Percentiles rank a stretch among this genome's conserved stretches.
These are phyloP conservation scores for Cavia aperea DNA, from an alignment of 2,113 vertebrate species.

Conservation along the genomic window DNA sequence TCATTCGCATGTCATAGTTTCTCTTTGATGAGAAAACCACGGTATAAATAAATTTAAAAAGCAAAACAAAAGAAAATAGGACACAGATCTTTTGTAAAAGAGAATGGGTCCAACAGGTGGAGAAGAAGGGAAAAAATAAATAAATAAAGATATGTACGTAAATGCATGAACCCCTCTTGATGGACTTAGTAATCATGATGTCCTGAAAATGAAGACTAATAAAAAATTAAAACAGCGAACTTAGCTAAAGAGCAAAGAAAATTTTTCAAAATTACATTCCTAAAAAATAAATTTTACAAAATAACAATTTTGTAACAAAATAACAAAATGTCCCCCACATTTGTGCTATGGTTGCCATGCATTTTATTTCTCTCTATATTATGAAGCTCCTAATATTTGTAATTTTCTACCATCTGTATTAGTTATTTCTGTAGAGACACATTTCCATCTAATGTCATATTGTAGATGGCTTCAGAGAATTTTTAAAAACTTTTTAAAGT, in stretches of 20 bases:
- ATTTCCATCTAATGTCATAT: neutral
- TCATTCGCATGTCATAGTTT: neutral
- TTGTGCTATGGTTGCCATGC: too few species aligned
- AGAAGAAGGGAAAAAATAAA: neutral
- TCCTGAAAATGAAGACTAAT: neutral
- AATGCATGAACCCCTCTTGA: neutral
- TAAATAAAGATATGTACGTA: neutral
- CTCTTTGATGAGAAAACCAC: neutral
- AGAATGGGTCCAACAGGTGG: neutral
- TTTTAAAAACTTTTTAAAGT: neutral
- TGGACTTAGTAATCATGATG: neutral
- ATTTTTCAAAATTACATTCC: too few species aligned
- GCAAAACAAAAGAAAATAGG: neutral
- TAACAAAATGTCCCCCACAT: too few species aligned
- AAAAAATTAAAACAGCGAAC: neutral
- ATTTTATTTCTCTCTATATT: neutral
- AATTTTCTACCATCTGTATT: neutral
- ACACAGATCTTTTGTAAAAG: neutral
- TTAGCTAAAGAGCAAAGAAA: neutral
- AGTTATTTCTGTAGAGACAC: neutral
- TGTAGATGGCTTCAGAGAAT: neutral
- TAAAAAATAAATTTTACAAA: neutral
- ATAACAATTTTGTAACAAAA: too few species aligned
- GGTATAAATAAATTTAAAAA: neutral
- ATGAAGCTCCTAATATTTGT: neutral